Evolutionary conservation across 1,140 invertebrate genomes (phyloP).

Genomic region (Zaprionus kolodkinae): DNA sequence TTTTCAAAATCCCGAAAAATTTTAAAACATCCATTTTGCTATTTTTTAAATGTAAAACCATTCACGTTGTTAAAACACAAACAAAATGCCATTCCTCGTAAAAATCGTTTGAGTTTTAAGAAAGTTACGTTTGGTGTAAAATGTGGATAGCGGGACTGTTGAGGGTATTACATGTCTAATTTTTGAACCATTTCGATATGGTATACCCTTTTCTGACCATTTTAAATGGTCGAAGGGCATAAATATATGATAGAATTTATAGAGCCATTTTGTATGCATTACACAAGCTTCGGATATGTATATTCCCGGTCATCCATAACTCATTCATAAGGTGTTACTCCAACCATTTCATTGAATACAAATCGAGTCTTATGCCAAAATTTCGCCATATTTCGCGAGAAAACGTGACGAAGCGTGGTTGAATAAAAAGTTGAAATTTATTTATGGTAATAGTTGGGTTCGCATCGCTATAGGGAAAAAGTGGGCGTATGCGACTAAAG

Average conservation of each 20-base stretch:
- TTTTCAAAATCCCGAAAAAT: too few species aligned
- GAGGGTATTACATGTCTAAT: too few species aligned
- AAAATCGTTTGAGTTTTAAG: too few species aligned
- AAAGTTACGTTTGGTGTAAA: too few species aligned
- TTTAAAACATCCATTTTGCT: too few species aligned
- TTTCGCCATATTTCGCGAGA: constrained; percentile 6
- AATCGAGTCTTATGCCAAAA: background rate
- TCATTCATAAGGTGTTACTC: background rate
- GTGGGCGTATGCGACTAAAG: constrained; percentile 61
- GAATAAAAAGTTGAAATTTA: constrained; percentile 11
- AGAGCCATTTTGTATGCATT: background rate
- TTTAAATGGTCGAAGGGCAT: too few species aligned
- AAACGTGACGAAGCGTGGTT: constrained; percentile 8
- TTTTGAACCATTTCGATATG: too few species aligned
- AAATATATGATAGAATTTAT: background rate
- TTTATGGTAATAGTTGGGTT: constrained; percentile 25
- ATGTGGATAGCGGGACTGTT: too few species aligned
- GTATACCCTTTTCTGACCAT: too few species aligned
- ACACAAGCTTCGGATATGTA: background rate
- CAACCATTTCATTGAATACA: constrained; percentile 1
- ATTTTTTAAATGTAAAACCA: too few species aligned
- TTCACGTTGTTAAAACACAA: too few species aligned
- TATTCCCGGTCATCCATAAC: constrained; percentile 1
- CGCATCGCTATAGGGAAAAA: constrained; percentile 15
- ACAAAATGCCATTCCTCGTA: too few species aligned